Evolutionary conservation across 2,888 invertebrate species (phyloP).

Genomic region (Rhodophaea formosa): DNA sequence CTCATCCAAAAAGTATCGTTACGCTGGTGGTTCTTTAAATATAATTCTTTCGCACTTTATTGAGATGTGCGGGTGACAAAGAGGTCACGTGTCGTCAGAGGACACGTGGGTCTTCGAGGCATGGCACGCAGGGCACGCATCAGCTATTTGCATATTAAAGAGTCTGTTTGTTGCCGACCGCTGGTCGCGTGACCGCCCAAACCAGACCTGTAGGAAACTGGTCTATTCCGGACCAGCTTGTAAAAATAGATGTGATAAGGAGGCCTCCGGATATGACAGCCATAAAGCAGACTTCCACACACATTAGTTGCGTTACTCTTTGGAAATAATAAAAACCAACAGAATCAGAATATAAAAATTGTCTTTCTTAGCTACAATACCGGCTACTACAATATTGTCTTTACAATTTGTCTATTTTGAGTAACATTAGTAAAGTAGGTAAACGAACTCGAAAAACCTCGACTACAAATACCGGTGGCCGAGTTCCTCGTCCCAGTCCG

Average conservation of each 20-base stretch:
- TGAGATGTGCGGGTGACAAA: too few species aligned
- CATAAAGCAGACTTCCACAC: too few species aligned
- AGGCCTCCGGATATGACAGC: not conserved
- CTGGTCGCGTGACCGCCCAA: not conserved
- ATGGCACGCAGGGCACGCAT: not conserved
- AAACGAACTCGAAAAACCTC: not conserved
- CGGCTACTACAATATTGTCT: too few species aligned
- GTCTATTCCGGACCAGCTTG: not conserved
- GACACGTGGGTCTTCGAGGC: not conserved
- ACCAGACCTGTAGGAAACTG: not conserved
- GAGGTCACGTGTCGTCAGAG: not conserved
- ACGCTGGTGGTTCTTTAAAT: too few species aligned
- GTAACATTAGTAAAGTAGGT: too few species aligned
- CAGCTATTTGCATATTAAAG: not conserved
- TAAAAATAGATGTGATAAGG: not conserved
- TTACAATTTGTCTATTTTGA: too few species aligned
- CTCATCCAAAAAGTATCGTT: too few species aligned
- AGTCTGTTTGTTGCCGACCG: not conserved
- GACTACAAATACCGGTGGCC: not conserved
- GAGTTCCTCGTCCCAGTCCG: slow-evolving; percentile 3
- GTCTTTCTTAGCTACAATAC: too few species aligned
- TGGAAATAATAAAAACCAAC: too few species aligned
- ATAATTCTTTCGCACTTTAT: too few species aligned
- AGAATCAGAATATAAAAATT: too few species aligned
- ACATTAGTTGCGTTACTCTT: too few species aligned